Evolutionary conservation across 1,140 invertebrate genomes (phyloP).

Genomic region (Drosophila aff.): DNA sequence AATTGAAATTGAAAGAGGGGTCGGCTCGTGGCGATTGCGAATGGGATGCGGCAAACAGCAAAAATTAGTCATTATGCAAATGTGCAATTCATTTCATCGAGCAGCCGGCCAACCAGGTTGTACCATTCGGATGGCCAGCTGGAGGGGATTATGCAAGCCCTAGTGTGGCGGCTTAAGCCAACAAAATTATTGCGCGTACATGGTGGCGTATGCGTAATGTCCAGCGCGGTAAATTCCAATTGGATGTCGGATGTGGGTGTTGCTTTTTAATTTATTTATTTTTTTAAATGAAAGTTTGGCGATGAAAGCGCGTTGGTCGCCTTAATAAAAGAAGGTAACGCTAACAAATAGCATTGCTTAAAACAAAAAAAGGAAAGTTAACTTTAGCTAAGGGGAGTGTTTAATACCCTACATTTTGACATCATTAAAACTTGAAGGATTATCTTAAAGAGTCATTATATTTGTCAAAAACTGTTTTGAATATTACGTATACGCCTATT

Average conservation of each 20-base stretch:
- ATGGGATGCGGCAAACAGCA: constrained; percentile 41
- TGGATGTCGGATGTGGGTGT: constrained; percentile 41
- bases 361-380: constrained; percentile 15
- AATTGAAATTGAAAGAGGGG: constrained; percentile 33
- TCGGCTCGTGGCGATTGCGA: constrained; percentile 21
- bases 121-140: constrained; percentile 51
- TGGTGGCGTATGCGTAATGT: constrained; percentile 77
- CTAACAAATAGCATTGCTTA: background rate
- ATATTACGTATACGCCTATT: too few relatives aligned
- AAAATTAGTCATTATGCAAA: constrained; percentile 81
- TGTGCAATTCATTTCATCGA: constrained; percentile 65
- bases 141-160: constrained; percentile 66
- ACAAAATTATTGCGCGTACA: constrained; percentile 66
- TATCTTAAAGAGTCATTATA: background rate
- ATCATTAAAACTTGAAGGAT: background rate
- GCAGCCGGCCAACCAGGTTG: constrained; percentile 45
- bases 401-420: background rate
- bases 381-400: background rate
- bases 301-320: constrained; percentile 39
- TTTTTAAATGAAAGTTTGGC: constrained; percentile 46
- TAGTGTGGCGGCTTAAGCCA: constrained; percentile 28
- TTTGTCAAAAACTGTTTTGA: too few relatives aligned
- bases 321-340: constrained; percentile 12
- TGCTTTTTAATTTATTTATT: background rate
- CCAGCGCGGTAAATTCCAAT: constrained; percentile 43